Percentiles rank a stretch among this genome's conserved stretches.
Conservation (phyloP, 2,113 vertebrate species). For the Rhineura floridana region DNA sequence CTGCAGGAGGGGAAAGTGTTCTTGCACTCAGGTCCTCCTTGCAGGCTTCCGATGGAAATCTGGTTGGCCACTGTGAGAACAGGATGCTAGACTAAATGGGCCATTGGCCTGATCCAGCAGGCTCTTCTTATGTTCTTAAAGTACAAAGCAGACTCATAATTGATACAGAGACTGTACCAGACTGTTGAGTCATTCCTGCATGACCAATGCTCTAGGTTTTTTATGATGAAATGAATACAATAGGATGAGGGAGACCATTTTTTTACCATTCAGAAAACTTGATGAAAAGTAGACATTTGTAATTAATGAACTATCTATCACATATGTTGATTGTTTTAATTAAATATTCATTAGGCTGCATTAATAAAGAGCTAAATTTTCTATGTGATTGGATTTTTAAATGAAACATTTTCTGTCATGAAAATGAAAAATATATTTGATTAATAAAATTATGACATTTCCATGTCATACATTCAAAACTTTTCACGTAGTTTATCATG, state of each 20-base stretch:
- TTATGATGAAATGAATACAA: background rate
- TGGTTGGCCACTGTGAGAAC: too few species aligned
- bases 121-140: too few species aligned
- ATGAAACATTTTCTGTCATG: too few species aligned
- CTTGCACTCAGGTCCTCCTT: too few species aligned
- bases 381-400: background rate
- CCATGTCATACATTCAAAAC: background rate
- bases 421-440: too few species aligned
- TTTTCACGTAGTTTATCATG: background rate
- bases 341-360: background rate
- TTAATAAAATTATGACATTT: background rate
- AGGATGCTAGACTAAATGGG: too few species aligned
- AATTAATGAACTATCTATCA: background rate
- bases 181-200: background rate
- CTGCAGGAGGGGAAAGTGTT: too few species aligned
- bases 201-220: background rate
- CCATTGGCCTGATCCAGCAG: too few species aligned
- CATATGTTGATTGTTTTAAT: background rate
- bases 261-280: background rate
- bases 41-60: too few species aligned
- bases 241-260: background rate
- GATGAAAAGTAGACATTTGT: background rate
- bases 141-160: slow-evolving; percentile 3
- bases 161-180: background rate
- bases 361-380: background rate